Conservation (phyloP, 64 coral and sea anemone genomes). For the Catalaphyllia jardinei region DNA sequence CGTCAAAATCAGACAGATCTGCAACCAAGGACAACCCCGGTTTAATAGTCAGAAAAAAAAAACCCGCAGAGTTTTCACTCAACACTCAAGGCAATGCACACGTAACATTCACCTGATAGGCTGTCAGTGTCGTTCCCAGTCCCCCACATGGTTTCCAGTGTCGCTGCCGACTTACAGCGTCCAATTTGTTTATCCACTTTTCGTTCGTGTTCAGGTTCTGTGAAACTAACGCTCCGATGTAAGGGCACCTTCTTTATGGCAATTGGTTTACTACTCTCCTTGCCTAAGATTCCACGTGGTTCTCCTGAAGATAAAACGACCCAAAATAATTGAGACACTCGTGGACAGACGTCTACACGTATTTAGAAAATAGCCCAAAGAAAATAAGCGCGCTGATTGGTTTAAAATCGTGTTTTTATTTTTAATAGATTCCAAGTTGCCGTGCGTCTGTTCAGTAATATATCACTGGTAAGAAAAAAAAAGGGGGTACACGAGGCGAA, state of each 20-base stretch:
- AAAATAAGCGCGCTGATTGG: no score
- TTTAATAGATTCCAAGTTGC: no score
- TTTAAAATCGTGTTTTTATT: no score
- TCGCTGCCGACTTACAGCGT: conserved; percentile 58
- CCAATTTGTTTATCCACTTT: conserved; percentile 59
- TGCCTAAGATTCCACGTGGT: conserved; percentile 35
- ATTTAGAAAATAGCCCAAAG: no score
- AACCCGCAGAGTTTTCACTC: no score
- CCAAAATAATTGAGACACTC: neutral
- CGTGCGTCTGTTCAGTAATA: no score
- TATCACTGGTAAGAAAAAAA: no score
- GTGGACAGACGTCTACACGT: no score
- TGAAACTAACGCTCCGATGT: conserved; percentile 58
- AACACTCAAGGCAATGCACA: neutral
- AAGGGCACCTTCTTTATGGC: conserved; percentile 46
- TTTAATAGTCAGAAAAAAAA: no score
- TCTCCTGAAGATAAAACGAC: neutral
- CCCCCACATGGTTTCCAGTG: conserved; percentile 31
- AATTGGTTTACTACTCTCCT: conserved; percentile 30
- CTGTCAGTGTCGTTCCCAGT: neutral
- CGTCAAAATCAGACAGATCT: conserved; percentile 87
- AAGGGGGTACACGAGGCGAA: no score
- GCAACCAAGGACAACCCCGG: neutral
- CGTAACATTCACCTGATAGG: neutral
- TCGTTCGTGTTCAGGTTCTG: conserved; percentile 48